Evolutionary conservation across 2,113 vertebrate genomes (phyloP).

Genomic region (Atractosteus spatula): DNA sequence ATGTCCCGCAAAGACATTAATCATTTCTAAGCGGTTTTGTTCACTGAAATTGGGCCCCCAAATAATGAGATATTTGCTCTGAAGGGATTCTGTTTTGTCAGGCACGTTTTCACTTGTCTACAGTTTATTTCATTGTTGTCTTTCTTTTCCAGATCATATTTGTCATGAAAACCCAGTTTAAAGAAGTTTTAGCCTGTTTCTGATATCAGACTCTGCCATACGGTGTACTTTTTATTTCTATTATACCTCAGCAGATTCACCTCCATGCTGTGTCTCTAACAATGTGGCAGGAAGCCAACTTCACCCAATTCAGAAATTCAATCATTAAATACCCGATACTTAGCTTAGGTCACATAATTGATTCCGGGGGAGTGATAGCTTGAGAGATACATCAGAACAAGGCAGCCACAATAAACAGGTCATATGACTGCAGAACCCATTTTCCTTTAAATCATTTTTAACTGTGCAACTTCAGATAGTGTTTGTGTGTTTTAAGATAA

Average conservation of each 20-base stretch:
- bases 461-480: not conserved
- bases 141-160: too few species aligned
- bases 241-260: too few species aligned
- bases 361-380: not conserved
- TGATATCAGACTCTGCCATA: too few species aligned
- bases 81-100: conserved; percentile 18
- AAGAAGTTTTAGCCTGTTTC: too few species aligned
- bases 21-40: conserved; percentile 29
- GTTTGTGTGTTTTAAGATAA: not conserved
- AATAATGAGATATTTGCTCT: conserved; percentile 33
- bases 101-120: too few species aligned
- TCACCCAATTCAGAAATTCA: not conserved
- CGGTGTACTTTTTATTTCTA: too few species aligned
- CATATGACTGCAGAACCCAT: not conserved
- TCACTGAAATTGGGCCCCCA: too few species aligned
- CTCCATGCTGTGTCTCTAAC: not conserved
- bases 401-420: too few species aligned
- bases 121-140: too few species aligned
- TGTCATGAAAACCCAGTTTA: too few species aligned
- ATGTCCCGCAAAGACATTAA: conserved; percentile 18
- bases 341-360: not conserved
- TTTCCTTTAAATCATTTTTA: not conserved
- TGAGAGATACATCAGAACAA: too few species aligned
- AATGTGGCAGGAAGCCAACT: not conserved
- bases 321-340: not conserved